Conservation (phyloP, 1,140 invertebrate species). For the Batillaria attramentaria region DNA sequence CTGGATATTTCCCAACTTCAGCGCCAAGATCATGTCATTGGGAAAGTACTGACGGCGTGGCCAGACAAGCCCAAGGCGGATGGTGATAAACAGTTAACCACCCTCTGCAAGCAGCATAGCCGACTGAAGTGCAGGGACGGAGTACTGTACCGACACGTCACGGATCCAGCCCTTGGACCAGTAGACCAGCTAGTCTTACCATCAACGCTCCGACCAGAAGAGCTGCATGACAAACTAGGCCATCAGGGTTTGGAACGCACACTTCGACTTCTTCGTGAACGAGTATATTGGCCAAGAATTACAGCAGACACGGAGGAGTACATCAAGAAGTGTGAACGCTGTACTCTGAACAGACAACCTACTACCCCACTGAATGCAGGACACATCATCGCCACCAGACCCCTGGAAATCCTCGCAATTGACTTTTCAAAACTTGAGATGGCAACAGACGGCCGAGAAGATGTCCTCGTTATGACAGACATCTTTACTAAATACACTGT, state of each 20-base stretch:
- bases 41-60: too few species aligned
- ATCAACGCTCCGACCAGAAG: neutral
- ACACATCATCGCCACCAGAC: constrained; percentile 19
- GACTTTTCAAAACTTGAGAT: constrained; percentile 39
- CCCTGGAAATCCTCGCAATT: constrained; percentile 32
- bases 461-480: constrained; percentile 43
- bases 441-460: constrained; percentile 24
- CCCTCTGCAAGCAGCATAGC: neutral
- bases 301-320: constrained; percentile 34
- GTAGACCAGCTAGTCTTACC: constrained; percentile 35
- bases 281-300: constrained; percentile 42
- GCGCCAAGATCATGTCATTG: too few species aligned
- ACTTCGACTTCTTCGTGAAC: constrained; percentile 21
- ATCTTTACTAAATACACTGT: constrained; percentile 40
- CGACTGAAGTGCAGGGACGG: constrained; percentile 3
- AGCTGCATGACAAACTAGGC: constrained; percentile 33
- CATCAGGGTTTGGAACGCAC: constrained; percentile 43
- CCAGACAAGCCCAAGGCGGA: too few species aligned
- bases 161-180: neutral
- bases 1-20: too few species aligned
- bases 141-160: constrained; percentile 17
- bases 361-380: constrained; percentile 26
- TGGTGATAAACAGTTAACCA: too few species aligned
- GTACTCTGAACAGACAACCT: constrained; percentile 33
- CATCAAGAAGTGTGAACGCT: constrained; percentile 33